Evolutionary conservation across 2,797 vertebrate species (phyloP).

Genomic region (Zalophus californianus): DNA sequence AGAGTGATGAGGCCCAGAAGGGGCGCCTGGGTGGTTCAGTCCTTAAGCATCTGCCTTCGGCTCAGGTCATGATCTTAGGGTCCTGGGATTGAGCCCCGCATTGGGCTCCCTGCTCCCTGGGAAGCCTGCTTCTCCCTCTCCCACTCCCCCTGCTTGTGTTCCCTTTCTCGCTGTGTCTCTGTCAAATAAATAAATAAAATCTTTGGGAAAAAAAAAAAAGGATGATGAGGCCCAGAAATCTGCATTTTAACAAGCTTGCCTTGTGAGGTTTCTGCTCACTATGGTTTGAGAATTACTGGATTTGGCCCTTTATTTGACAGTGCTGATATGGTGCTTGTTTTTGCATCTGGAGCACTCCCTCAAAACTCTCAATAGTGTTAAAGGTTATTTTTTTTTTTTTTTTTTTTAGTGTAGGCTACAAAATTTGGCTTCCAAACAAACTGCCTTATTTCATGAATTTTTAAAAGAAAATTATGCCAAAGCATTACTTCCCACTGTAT

Average conservation of each 20-base stretch:
- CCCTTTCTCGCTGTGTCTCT: too few species aligned
- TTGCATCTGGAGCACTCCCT: not conserved
- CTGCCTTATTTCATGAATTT: not conserved
- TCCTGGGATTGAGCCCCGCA: too few species aligned
- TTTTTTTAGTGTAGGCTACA: not conserved
- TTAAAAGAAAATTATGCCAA: not conserved
- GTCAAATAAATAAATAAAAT: too few species aligned
- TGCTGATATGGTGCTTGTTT: not conserved
- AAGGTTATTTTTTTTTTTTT: not conserved
- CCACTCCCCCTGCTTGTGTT: too few species aligned
- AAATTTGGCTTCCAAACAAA: constrained; percentile 8
- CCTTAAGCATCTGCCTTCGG: too few species aligned
- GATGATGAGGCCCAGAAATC: not conserved
- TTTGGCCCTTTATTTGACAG: not conserved
- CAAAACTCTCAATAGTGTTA: not conserved
- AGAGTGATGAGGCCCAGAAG: not conserved
- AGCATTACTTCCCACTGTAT: not conserved
- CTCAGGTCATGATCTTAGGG: too few species aligned
- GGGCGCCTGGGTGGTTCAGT: too few species aligned
- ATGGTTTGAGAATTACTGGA: not conserved
- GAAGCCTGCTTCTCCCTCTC: too few species aligned
- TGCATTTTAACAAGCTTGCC: not conserved
- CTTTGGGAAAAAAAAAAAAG: not conserved
- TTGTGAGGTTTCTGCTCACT: not conserved
- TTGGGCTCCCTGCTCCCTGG: too few species aligned